Evolutionary conservation across 2,888 invertebrate genomes (phyloP), one percentile per base, ranked within the genome.

Genomic region (Aplocera efformata): DNA sequence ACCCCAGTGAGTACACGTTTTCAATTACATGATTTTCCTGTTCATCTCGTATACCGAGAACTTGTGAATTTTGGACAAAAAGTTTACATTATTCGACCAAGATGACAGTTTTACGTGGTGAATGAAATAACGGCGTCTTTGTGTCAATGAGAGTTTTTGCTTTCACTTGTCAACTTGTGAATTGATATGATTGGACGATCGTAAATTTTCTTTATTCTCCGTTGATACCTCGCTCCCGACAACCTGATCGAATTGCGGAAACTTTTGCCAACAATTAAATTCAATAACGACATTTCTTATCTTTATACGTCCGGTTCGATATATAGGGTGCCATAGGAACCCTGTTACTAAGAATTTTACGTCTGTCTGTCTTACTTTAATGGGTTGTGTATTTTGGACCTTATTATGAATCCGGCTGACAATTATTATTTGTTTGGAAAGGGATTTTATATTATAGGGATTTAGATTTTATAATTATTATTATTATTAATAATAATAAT

Each of bases 21-120:
- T 34, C 32, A 44, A 50, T 42, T 48, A 45, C 32, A 24, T 33
- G n/a, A 27, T 53, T 53, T 48, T 50, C 50, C 53, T 53, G 50
- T 42, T 50, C n/a, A 20, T 21, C 10, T 23, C 27, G 10, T 33
- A 22, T 50, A 42, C 53, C 30, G 33, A 47, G 53, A 53, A 53
- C 2, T 32, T 28, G 20, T 26, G 30, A 42, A 11, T 49, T 43
- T 50, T 48, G 35, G 30, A 33, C 37, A 43, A 47, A 44, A 49
- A 29, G 13, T 29, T 20, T 40, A 47, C 49, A 39, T 44, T 39
- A 39, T 28, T 31, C 40, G 36, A 36, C 17, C 30, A 24, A 28
- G 29, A 37, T 34, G 32, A 39, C 43, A 32, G 32, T 22, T 46
- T 48, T 46, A 36, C 28, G 23, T 32, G 33, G 17, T 46, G 25